phyloP scores from a whole-genome alignment of 37 sponge, comb jelly and placozoan genomes.

The Tethya wilhelma region DNA sequence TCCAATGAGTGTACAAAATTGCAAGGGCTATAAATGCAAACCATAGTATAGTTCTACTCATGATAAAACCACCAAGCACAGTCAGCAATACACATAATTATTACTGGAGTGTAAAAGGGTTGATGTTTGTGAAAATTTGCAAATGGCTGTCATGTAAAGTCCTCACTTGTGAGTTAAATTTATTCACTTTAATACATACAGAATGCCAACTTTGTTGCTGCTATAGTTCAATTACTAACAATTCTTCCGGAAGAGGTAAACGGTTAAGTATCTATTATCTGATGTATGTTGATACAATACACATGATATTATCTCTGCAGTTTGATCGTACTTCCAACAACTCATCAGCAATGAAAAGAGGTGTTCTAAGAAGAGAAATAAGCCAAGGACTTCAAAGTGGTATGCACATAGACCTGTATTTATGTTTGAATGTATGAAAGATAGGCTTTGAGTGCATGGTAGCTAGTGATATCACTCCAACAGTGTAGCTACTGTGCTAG shows the following conservation, averaged over 20 bases:
- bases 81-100: too few relatives aligned
- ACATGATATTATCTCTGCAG: constrained; percentile 9
- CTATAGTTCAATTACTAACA: constrained; percentile 56
- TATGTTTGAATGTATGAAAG: too few relatives aligned
- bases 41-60: too few relatives aligned
- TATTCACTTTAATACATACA: too few relatives aligned
- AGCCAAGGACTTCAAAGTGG: constrained; percentile 15
- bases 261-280: neutral
- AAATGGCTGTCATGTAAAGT: too few relatives aligned
- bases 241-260: constrained; percentile 81
- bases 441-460: too few relatives aligned
- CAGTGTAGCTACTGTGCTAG: too few relatives aligned
- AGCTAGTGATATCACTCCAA: too few relatives aligned
- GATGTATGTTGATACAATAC: constrained; percentile 1
- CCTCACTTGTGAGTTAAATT: too few relatives aligned
- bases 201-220: constrained; percentile 14
- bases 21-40: too few relatives aligned
- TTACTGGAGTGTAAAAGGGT: neutral
- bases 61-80: too few relatives aligned
- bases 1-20: too few relatives aligned
- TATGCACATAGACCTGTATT: neutral
- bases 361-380: constrained; percentile 38
- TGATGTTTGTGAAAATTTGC: neutral
- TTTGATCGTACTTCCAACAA: constrained; percentile 22
- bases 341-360: constrained; percentile 24